These are phyloP conservation scores for Melanophora roralis DNA, from an alignment of 2,888 invertebrate species.

Conservation along the genomic window DNA sequence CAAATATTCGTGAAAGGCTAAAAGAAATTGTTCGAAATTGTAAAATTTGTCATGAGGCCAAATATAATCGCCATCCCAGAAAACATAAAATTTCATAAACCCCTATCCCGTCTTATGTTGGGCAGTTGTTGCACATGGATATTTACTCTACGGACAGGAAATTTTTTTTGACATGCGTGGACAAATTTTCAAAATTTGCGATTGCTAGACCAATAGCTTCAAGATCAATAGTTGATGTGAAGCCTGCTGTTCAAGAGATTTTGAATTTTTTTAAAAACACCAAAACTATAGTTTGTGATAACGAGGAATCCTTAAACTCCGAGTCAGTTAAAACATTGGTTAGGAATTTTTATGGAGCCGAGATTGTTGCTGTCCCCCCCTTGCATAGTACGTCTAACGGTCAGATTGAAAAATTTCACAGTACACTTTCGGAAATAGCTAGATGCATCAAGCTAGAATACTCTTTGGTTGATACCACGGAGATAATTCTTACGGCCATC, in stretches of 20 bases:
- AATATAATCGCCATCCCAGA: too few relatives aligned
- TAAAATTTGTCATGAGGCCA: not conserved
- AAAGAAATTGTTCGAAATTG: not conserved
- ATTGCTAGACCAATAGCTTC: slow-evolving; percentile 55
- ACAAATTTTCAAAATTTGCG: slow-evolving; percentile 56
- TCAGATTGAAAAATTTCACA: too few relatives aligned
- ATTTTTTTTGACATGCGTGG: slow-evolving; percentile 60
- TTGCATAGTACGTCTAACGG: slow-evolving; percentile 45
- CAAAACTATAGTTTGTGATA: not conserved
- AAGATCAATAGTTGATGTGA: too few relatives aligned
- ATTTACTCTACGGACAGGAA: slow-evolving; percentile 59
- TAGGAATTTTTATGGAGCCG: slow-evolving; percentile 5
- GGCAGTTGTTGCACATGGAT: slow-evolving; percentile 32
- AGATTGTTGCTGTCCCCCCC: slow-evolving; percentile 29
- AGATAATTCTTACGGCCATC: slow-evolving; percentile 31
- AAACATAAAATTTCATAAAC: too few relatives aligned
- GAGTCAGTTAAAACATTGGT: slow-evolving; percentile 15
- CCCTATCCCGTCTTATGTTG: too few relatives aligned
- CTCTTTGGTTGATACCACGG: slow-evolving; percentile 39
- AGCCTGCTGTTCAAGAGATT: not conserved
- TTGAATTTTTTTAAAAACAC: not conserved
- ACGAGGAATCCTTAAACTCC: slow-evolving; percentile 17
- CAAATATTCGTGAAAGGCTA: slow-evolving; percentile 11
- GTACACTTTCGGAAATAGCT: slow-evolving; percentile 48
- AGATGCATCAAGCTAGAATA: slow-evolving; percentile 51